Evolutionary conservation across 2,113 vertebrate species (phyloP), one percentile per base, ranked within the genome.

Genomic region (Corythoichthys intestinalis): DNA sequence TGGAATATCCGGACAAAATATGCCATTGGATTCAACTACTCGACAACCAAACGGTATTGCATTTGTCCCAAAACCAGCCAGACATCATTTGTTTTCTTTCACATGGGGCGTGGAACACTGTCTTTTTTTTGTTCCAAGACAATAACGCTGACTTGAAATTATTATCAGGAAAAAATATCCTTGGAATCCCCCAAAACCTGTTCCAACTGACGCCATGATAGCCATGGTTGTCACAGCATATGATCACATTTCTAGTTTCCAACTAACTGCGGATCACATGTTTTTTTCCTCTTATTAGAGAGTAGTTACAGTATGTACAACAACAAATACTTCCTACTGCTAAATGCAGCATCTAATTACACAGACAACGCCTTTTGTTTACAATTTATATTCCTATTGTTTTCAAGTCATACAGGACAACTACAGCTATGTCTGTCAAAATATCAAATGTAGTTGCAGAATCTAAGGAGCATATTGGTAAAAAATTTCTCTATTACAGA

Each of bases 31-130:
- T 75, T 86, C 92, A 84, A 94, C 91, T 85, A 93, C 91, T 90
- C 95, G 93, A 87, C 93, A 96, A 89, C 92, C 95, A 81, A 96
- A 96, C 85, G 96, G 97, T 98, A 95, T 92, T 63, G 34, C 37
- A 58, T 37, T 58, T 58, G 91, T 79, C 91, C 54, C 44, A 67
- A 47, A 47, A 56, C 17, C 9, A 66, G 37, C 13, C 20, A 56
- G 9, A 34, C n/a, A 56, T 56, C 14, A 48, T 37, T 52, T 52
- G 47, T n/a, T 66, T 34, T 50, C 34, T 37, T 35, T 38, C 8
- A 50, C 13, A 66, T 5, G 8, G 46, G 48, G 48, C 10, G 64
- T 38, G 35, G 48, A 66, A 1, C 15, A 2, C n/a, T 65, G 14
- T 34, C 28, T 46, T 35, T 67, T 77, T 73, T 67, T 78, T 49